phyloP scores from a whole-genome alignment of 2,888 invertebrate genomes.

The Nemotelus pantherinus region DNA sequence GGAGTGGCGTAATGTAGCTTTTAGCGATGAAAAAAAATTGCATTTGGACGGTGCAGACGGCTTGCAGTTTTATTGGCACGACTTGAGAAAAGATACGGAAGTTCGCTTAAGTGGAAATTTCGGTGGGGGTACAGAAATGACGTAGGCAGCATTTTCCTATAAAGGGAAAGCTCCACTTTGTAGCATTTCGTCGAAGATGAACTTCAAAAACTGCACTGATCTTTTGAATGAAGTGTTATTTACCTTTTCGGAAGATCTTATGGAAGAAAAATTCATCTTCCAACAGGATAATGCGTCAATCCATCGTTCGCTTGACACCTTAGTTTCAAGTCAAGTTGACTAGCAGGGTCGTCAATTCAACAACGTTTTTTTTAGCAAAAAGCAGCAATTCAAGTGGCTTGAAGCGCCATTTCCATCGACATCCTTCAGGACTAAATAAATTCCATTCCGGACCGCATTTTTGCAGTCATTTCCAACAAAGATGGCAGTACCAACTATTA shows the following conservation, averaged over 20 bases:
- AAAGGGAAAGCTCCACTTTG: background rate
- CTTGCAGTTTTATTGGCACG: background rate
- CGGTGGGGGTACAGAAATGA: background rate
- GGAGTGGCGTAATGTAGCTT: too few relatives aligned
- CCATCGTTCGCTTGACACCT: background rate
- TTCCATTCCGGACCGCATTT: too few relatives aligned
- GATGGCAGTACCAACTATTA: too few relatives aligned
- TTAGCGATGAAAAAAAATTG: conserved; percentile 6
- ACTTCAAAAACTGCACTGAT: background rate
- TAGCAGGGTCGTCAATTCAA: too few relatives aligned
- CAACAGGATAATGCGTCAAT: conserved; percentile 5
- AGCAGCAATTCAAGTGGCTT: too few relatives aligned
- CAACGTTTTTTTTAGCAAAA: too few relatives aligned
- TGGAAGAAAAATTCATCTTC: conserved; percentile 1
- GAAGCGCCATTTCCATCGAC: too few relatives aligned
- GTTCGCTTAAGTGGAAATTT: background rate
- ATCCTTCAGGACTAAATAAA: too few relatives aligned
- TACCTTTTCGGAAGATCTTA: background rate
- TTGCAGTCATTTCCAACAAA: too few relatives aligned
- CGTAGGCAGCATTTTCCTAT: background rate
- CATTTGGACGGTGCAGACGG: conserved; percentile 1
- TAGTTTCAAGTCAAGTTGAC: too few relatives aligned
- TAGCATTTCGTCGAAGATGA: background rate
- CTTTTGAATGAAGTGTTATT: background rate
- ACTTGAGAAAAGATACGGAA: background rate